Evolutionary conservation across 2,888 invertebrate genomes (phyloP).

Genomic region (Apantesis nais): DNA sequence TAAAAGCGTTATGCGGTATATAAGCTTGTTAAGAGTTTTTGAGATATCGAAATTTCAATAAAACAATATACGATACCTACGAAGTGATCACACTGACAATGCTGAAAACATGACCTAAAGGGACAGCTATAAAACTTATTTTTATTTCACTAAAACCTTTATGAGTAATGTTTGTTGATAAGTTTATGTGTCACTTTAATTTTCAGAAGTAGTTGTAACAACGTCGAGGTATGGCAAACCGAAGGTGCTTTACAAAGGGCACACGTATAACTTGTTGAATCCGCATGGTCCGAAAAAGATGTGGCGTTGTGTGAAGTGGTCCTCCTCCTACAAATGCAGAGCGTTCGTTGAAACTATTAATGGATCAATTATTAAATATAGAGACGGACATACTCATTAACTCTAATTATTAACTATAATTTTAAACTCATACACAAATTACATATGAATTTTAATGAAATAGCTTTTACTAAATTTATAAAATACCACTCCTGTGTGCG

Average conservation of each 20-base stretch:
- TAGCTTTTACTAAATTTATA: too few relatives aligned
- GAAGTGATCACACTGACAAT: too few relatives aligned
- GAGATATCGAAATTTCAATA: too few relatives aligned
- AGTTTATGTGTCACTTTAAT: neutral
- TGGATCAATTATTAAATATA: neutral
- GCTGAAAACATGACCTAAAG: too few relatives aligned
- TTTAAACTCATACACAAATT: neutral
- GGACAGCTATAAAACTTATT: too few relatives aligned
- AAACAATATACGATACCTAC: too few relatives aligned
- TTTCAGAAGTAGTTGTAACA: slow-evolving; percentile 25
- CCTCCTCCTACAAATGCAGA: slow-evolving; percentile 9
- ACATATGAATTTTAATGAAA: neutral
- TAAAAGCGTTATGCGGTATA: too few relatives aligned
- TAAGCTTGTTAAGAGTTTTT: too few relatives aligned
- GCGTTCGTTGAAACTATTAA: slow-evolving; percentile 5
- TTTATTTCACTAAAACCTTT: too few relatives aligned
- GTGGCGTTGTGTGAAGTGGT: slow-evolving; percentile 14
- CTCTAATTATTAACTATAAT: too few relatives aligned
- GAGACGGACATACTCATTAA: slow-evolving; percentile 7
- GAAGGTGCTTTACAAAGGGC: slow-evolving; percentile 26
- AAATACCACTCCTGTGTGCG: neutral
- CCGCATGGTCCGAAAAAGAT: slow-evolving; percentile 12
- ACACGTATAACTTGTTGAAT: slow-evolving; percentile 30
- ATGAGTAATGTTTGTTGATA: neutral
- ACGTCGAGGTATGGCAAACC: slow-evolving; percentile 36